Evolutionary conservation across 2,797 vertebrate species (phyloP).

Genomic region (Acomys russatus): DNA sequence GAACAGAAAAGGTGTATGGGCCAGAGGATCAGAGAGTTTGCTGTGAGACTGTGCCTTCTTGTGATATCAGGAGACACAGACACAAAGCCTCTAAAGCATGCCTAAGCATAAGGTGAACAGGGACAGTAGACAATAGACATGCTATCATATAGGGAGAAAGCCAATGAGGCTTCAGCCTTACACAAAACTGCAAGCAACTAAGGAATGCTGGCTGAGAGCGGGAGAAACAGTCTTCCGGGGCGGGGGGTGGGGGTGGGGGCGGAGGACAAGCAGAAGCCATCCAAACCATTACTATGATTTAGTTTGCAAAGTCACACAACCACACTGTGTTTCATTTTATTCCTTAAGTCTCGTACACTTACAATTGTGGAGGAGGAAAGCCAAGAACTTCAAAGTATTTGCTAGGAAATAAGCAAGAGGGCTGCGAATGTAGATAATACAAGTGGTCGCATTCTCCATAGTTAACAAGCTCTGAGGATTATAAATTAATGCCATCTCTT

Average conservation of each 20-base stretch:
- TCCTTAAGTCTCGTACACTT: background rate
- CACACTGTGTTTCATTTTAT: background rate
- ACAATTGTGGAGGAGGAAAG: background rate
- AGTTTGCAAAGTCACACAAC: background rate
- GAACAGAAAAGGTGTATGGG: background rate
- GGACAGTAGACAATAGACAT: no score
- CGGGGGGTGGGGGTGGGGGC: no score
- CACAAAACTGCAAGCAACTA: background rate
- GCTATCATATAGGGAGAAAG: no score
- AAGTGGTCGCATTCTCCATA: background rate
- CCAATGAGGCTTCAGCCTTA: no score
- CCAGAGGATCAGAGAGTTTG: background rate
- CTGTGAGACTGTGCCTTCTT: background rate
- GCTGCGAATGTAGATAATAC: background rate
- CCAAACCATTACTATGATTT: background rate
- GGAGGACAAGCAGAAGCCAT: background rate
- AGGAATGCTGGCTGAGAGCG: background rate
- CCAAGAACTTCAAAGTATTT: conserved; percentile 50
- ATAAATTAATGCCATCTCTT: conserved; percentile 48
- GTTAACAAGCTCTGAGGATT: conserved; percentile 45
- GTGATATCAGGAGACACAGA: background rate
- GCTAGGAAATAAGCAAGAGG: conserved; percentile 16
- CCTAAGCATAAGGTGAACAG: background rate
- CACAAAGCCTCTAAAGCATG: background rate
- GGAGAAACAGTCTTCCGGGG: no score